phyloP scores from a whole-genome alignment of 2,888 invertebrate species.

The Blera fallax region DNA sequence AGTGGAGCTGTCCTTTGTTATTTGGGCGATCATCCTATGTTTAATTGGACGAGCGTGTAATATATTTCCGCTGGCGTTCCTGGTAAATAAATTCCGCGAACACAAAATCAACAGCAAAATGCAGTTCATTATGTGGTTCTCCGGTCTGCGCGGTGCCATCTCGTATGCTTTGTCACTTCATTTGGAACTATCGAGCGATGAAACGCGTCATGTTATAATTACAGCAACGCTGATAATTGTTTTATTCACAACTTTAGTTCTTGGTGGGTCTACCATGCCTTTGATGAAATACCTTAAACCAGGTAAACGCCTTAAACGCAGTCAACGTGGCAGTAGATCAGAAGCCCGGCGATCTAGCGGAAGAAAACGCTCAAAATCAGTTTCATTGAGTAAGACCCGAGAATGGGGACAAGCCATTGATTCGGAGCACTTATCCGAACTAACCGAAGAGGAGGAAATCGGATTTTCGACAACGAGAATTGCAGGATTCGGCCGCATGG shows the following conservation, averaged over 20 bases:
- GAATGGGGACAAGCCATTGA: slow-evolving; percentile 98
- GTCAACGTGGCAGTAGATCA: slow-evolving; percentile 76
- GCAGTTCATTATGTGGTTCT: slow-evolving; percentile 99
- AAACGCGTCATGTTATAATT: slow-evolving; percentile 97
- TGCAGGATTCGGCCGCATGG: slow-evolving; percentile 94
- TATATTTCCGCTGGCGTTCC: slow-evolving; percentile 96
- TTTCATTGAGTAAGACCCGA: slow-evolving; percentile 97
- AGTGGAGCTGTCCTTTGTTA: slow-evolving; percentile 94
- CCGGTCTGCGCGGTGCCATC: slow-evolving; percentile 97
- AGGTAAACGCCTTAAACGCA: slow-evolving; percentile 78
- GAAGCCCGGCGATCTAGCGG: slow-evolving; percentile 82
- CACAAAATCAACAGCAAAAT: slow-evolving; percentile 99
- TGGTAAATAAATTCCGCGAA: slow-evolving; percentile 97
- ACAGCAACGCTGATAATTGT: slow-evolving; percentile 99
- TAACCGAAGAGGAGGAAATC: slow-evolving; percentile 96
- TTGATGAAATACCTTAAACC: slow-evolving; percentile 93
- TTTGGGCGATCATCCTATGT: slow-evolving; percentile 97
- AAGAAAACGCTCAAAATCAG: slow-evolving; percentile 88
- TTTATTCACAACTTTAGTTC: slow-evolving; percentile 95
- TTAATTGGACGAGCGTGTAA: slow-evolving; percentile 97
- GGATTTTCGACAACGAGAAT: slow-evolving; percentile 89
- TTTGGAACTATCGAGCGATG: slow-evolving; percentile 93
- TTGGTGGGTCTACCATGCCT: slow-evolving; percentile 99
- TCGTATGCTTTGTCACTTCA: slow-evolving; percentile 98
- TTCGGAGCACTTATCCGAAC: slow-evolving; percentile 95